Conservation (phyloP, 2,888 invertebrate species). For the Drosophila seclusa region DNA sequence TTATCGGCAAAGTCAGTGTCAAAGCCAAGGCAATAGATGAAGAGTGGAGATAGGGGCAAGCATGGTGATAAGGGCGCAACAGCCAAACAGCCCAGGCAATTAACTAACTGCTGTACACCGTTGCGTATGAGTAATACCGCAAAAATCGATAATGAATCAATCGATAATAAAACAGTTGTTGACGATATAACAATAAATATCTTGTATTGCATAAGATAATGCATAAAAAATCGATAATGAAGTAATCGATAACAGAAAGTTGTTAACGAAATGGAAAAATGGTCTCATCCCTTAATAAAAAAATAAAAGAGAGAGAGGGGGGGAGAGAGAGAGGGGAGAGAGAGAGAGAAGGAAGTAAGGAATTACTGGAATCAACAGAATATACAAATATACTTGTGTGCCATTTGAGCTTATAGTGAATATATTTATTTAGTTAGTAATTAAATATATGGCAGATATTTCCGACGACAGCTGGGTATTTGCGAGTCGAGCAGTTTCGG, state of each 20-base stretch:
- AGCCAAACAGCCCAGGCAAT: slow-evolving; percentile 29
- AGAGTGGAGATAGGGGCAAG: slow-evolving; percentile 9
- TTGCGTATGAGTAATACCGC: slow-evolving; percentile 61
- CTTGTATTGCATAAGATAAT: not conserved
- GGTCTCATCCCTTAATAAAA: not conserved
- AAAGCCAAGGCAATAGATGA: slow-evolving; percentile 50
- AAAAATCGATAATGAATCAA: slow-evolving; percentile 1
- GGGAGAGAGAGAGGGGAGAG: fast-evolving
- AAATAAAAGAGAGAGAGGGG: not conserved
- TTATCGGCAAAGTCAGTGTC: slow-evolving; percentile 79
- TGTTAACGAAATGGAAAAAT: not conserved
- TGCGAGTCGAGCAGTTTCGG: not conserved
- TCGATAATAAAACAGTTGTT: slow-evolving; percentile 1
- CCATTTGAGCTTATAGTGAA: not conserved
- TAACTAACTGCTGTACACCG: slow-evolving; percentile 29
- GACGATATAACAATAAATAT: not conserved
- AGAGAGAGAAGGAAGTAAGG: not conserved
- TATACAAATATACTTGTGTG: not conserved
- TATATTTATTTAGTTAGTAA: not conserved
- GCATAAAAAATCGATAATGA: not conserved
- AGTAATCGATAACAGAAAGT: slow-evolving; percentile 4
- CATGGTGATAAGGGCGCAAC: slow-evolving; percentile 12
- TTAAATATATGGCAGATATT: not conserved
- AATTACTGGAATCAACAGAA: not conserved
- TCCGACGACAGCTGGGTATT: not conserved